Evolutionary conservation across 2,888 invertebrate genomes (phyloP), one percentile per base, ranked within the genome.

Genomic region (Folsomia manolachei): DNA sequence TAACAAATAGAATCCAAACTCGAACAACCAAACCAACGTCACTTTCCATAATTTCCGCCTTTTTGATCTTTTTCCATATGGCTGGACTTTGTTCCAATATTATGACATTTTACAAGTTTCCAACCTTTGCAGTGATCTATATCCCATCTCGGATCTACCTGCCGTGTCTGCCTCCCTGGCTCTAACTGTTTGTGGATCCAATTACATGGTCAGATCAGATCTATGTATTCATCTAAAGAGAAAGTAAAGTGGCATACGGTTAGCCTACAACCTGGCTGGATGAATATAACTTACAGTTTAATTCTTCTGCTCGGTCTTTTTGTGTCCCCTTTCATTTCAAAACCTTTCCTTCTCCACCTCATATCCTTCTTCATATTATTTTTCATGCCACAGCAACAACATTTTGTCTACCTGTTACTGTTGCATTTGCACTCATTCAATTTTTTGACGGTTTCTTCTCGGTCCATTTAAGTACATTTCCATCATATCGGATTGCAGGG

Each of bases 31-130:
- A 56, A 56, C 18, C 56, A 70, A 73, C 76, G 75, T 78, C 78
- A 78, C 74, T 78, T 78, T 74, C 53, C 74, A 75, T 78, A 74
- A 75, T 75, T 78, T 78, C 78, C 78, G 75, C 75, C 74, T 64
- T 72, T 72, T 27, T 77, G 77, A 75, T 71, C 72, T 69, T 63
- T 61, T 71, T 51, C 63, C 62, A 56, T 72, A n/a, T 71, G 51
- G 21, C 39, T 67, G 60, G 26, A 52, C 67, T 60, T 21, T 66
- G 60, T n/a, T 60, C 63, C 23, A 23, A 24, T 64, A 21, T 56
- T 56, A 56, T 56, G 56, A 56, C 56, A 56, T 19, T 56, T 18
- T n/a, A 19, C 21, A 19, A 21, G n/a, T 7, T 21, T 56, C 18
- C 7, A 56, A 4, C 56, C 56, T 19, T 7, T 21, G 19, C 18